Base-by-base conservation (phyloP, 2,797 vertebrate genomes). In the Xenops minutus region DNA sequence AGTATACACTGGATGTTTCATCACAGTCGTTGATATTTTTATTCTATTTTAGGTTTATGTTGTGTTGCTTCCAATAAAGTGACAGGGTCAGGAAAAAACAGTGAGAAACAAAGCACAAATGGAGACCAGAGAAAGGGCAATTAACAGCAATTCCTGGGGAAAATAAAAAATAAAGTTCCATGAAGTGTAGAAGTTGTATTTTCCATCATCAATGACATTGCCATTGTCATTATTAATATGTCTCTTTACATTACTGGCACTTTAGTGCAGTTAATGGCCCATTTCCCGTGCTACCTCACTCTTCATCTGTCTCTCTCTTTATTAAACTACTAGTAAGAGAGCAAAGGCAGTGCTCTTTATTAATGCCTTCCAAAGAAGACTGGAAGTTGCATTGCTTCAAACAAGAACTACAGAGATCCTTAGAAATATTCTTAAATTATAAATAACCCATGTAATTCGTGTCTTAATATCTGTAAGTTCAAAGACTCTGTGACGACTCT, bases 221-320 rank as follows among this genome's bases (percentile, higher is more conserved):
- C 68, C 76, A 34, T 58, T 97, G 97, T 96, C 96, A 87, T 95
- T 76, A 93, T 95, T 97, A 94, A 97, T 97, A 83, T 55, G 46
- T 96, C 96, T 96, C 61, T 41, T 61, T 66, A 67, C 43, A 96
- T 97, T 97, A 94, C 37, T 69, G 63, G 91, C 37, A 89, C 67
- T 96, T 96, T 27, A 94, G 77, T 73, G 87, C n/a, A 85, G 85
- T 93, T 98, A 98, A 97, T 73, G 94, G 94, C 75, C 82, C 94
- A 59, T 96, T 97, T 94, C 89, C 94, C 61, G 72, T 62, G 88
- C 78, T 82, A 88, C 66, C 91, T 85, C 48, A 51, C 41, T 93
- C 76, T 83, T 85, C 55, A 88, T 94, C 86, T 95, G 18, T 85
- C 89, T 92, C 95, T 97, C 18, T 52, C 72, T 95, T 93, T 96